Evolutionary conservation across 2,113 vertebrate genomes (phyloP), one percentile per base, ranked within the genome.

Genomic region (Xenopus borealis): DNA sequence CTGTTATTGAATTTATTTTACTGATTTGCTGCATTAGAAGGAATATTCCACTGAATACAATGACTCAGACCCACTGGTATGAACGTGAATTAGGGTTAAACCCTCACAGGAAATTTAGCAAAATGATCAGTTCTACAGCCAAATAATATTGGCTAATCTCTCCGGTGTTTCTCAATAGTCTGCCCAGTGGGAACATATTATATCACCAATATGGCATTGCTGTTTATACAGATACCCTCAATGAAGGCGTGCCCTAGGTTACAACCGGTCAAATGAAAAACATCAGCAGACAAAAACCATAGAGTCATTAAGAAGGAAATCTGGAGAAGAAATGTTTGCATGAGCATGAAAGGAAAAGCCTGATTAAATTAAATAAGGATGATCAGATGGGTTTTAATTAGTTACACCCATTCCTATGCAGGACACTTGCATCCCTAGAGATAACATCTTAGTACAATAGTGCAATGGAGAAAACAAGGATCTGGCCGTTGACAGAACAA

Each of bases 251-350:
- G 58, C 55, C n/a, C 66, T 20, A 58, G 57, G 23, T 63, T 63
- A 11, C 40, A 14, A 52, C 12, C 27, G n/a, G 20, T 13, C 53
- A 76, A 33, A 69, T 69, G 46, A 18, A 62, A 61, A 63, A 33
- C 59, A 9, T 30, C 69, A 58, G 73, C 66, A 69, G 73, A 69
- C 59, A 63, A 62, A 76, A 75, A 55, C n/a, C n/a, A 63, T 50
- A 46, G 30, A 76, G 66, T 63, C 66, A 12, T 69, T 75, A 23
- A 23, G 69, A 12, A 23, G 72, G 65, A 75, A 63, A 69, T 76
- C 46, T 76, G 73, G 46, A 76, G 69, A 76, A 76, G 20, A 45
- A 69, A 62, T 76, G 73, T 76, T 76, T 76, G 62, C 69, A 63
- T 44, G 58, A 55, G 45, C 20, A 66, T 76, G 73, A 66, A 76